phyloP scores from a whole-genome alignment of 1,140 invertebrate species.

The Elymnias hypermnestra region DNA sequence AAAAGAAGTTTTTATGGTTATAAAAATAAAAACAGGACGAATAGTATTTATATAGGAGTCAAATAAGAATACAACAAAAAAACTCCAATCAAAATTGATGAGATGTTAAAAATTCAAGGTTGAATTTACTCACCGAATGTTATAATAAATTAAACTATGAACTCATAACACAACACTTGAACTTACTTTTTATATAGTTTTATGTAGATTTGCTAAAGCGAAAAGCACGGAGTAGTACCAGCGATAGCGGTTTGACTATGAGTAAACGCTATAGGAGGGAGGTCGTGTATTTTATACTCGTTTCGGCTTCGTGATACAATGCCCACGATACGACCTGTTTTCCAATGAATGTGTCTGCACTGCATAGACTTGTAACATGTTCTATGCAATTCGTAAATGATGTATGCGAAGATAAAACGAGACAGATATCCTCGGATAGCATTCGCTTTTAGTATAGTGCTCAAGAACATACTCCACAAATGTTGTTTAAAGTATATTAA shows the following conservation, averaged over 20 bases:
- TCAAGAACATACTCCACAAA: no score
- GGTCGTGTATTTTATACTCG: constrained; percentile 33
- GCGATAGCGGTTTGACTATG: constrained; percentile 10
- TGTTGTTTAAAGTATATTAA: no score
- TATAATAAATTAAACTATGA: background rate
- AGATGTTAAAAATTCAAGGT: no score
- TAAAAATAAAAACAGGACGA: no score
- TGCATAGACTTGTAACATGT: background rate
- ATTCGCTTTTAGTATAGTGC: no score
- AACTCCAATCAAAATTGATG: no score
- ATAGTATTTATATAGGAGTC: no score
- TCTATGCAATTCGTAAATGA: background rate
- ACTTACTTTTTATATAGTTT: no score
- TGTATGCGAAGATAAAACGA: background rate
- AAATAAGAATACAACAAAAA: no score
- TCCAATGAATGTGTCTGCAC: constrained; percentile 9
- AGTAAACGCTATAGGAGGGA: constrained; percentile 40
- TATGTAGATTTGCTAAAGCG: background rate
- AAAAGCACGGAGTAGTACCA: constrained; percentile 9
- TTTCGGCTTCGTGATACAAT: constrained; percentile 2
- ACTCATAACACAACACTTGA: background rate
- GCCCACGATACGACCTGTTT: constrained; percentile 18
- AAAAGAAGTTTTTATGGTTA: no score
- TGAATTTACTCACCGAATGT: background rate
- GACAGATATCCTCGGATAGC: background rate